Evolutionary conservation across 2,113 vertebrate species (phyloP).

Genomic region (Suncus etruscus): DNA sequence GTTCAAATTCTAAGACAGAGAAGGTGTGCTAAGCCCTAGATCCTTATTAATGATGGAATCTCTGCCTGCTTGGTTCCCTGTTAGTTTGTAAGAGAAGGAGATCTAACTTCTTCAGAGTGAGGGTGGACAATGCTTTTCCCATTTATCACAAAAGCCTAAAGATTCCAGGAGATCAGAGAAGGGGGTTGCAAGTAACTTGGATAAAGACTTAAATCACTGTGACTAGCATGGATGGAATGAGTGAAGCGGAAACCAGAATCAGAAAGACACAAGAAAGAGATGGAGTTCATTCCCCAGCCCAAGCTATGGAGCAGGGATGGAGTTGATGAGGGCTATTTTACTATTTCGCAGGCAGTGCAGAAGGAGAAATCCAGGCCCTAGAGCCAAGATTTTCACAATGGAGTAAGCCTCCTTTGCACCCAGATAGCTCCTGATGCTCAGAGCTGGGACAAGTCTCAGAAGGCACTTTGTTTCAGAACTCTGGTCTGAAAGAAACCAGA

Average conservation of each 20-base stretch:
- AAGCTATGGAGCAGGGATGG: rapidly evolving
- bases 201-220: no score
- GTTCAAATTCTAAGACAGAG: background rate
- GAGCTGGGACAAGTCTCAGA: no score
- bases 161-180: no score
- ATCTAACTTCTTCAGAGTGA: no score
- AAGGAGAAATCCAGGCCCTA: background rate
- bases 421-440: background rate
- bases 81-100: no score
- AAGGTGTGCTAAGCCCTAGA: background rate
- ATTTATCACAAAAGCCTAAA: no score
- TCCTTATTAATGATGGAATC: no score
- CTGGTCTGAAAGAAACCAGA: background rate
- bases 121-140: no score
- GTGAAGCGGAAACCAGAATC: background rate
- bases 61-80: no score
- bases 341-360: background rate
- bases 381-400: background rate
- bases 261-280: background rate
- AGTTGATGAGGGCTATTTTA: background rate
- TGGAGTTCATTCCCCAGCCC: background rate
- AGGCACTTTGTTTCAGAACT: background rate
- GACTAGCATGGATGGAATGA: background rate
- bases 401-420: background rate
- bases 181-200: no score